Base-by-base conservation (phyloP, 2,797 vertebrate species). In the Manis crassicaudata region DNA sequence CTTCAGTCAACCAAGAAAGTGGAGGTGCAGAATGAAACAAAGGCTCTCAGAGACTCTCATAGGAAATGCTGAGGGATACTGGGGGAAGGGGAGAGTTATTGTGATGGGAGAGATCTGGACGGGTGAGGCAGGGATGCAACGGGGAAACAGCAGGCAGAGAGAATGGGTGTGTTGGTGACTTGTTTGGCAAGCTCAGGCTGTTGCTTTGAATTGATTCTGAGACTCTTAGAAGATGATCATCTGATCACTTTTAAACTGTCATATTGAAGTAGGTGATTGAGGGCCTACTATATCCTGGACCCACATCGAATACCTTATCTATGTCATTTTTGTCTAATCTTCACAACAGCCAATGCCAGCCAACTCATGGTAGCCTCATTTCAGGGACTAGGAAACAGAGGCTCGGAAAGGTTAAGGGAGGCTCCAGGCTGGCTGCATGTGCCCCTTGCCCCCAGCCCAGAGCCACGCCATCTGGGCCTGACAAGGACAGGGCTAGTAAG, bases 391-490 rank as follows among this genome's bases (percentile, higher is more conserved):
- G 27, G 67, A 73, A 82, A 50, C 46, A 23, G 60, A 67, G 40
- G n/a, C 73, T 68, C 85, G 40, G 94, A 94, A 79, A 56, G 3
- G 77, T 37, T 18, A n/a, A 79, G 75, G 21, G 43, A 50, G 40
- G 56, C 93, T 18, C 84, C 3, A 43, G 70, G 91, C 95, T 84
- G 94, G 95, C 54, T 40, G 87, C 92, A 84, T 95, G 94, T 88
- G 97, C 95, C 96, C 97, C 97, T 79, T 94, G 96, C 92, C 97
- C 97, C 95, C 95, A 85, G 95, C 97, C 97, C 82, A 94, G 97
- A 96, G 94, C 93, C 94, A 50, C 97, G 91, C 98, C 98, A 98
- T 98, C 98, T 98, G 98, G 98, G 97, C 96, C 91, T 40, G 5
- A 79, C 16, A 37, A 94, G 80, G 50, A 73, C 70, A 54, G 73